Evolutionary conservation across 2,113 vertebrate species (phyloP), one percentile per base, ranked within the genome.

Genomic region (Labeo catla): DNA sequence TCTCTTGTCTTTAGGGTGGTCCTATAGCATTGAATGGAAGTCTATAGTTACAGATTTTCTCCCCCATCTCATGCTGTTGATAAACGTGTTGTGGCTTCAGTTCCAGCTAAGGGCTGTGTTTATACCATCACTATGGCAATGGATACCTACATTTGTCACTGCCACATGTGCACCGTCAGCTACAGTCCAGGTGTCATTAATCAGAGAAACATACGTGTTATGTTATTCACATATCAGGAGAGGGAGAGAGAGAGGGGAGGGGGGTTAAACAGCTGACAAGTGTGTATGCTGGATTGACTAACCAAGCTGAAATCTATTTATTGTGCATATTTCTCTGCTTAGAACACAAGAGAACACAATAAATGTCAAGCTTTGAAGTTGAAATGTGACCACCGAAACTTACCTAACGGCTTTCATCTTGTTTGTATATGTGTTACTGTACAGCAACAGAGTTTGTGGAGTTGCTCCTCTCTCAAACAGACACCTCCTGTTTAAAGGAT

Each of bases 91-190:
- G 90, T 92, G 91, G 91, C 90, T 93, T 93, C 92, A 93, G 87
- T 92, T 91, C 78, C 89, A 77, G 47, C 72, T 93, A 91, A 95
- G 93, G 92, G 91, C 89, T 89, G 83, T 3, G 94, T 94, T 94
- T 93, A 83, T 73, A 92, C 90, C 93, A 91, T 88, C 21, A 34
- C 39, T 86, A 91, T 59, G 52, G 80, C 94, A 94, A 95, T 95
- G 94, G 94, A 95, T 95, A 91, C 94, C 93, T 94, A 92, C 93
- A 95, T 95, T 94, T 95, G 93, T 93, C 92, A 91, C 54, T 66
- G 90, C 91, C 90, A 92, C 89, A 90, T 83, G 77, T 45, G 77
- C 77, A 85, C 87, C 19, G 90, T 88, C 90, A 63, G 91, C 91
- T 92, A 91, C 74, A 49, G 74, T 84, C 89, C 49, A 66, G 68